Evolutionary conservation across 2,888 invertebrate genomes (phyloP), one percentile per base, ranked within the genome.

Genomic region (Tetropium fuscum): DNA sequence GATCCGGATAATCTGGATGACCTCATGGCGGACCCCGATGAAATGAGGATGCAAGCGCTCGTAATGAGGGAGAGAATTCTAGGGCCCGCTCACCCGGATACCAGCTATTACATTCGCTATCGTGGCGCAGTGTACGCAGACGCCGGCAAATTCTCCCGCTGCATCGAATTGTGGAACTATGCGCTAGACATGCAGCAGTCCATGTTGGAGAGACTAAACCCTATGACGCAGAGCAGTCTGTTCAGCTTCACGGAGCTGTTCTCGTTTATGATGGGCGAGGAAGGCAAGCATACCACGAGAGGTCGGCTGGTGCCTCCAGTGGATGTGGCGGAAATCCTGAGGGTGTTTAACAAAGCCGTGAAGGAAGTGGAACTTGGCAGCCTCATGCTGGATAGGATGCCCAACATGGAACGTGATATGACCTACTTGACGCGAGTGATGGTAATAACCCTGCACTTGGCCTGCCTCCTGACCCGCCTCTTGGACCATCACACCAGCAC

Each of bases 171-270:
- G 64, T 98, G 98, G 98, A 94, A 95, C 82, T 97, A 98, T 83
- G 97, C 97, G 19, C 85, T 98, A 27, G 95, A 96, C 79, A 96
- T 97, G 94, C 97, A 97, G 82, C 95, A 96, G 79, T 89, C 90
- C 64, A 94, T 95, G 84, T 85, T 97, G 68, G 95, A 96, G 71
- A 94, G 97, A 13, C 87, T 98, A 47, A 95, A 94, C 79, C 94
- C 95, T 18, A 93, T 97, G 90, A 97, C 97, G 7, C 96, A 97
- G 81, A 95, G 95, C 78, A 94, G 94, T 64, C 87, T 98, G 63
- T 90, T 95, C 78, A 95, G 95, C 71, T 98, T 98, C 82, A 94
- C 96, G 1, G 98, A 98, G 82, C 87, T 98, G 22, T 95, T 95
- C 82, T 92, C 92, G 58, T 97, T 95, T 81, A 96, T 98, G 94